These are phyloP conservation scores for Zaprionus ornatus DNA, from an alignment of 1,140 invertebrate species.

Conservation along the genomic window DNA sequence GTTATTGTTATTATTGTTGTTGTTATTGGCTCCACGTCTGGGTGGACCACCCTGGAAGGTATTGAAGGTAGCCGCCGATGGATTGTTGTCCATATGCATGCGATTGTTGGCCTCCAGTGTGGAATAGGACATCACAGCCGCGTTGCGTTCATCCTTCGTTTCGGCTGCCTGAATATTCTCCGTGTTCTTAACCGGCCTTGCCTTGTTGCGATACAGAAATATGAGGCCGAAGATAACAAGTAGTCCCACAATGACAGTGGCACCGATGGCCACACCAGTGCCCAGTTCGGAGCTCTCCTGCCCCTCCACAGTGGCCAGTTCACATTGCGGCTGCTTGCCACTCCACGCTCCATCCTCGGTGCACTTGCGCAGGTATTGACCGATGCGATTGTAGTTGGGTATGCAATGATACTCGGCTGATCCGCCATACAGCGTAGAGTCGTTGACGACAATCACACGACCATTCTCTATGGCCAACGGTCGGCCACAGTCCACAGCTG, in stretches of 20 bases:
- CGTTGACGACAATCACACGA: slow-evolving; percentile 93
- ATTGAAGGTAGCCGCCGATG: slow-evolving; percentile 81
- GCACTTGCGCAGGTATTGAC: slow-evolving; percentile 92
- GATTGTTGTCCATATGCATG: slow-evolving; percentile 69
- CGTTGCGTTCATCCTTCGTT: slow-evolving; percentile 92
- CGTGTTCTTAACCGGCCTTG: slow-evolving; percentile 93
- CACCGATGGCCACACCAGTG: slow-evolving; percentile 91
- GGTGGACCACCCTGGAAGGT: slow-evolving; percentile 67
- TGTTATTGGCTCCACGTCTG: slow-evolving; percentile 14
- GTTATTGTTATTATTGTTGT: slow-evolving; percentile 9
- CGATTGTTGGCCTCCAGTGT: slow-evolving; percentile 84
- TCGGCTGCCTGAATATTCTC: slow-evolving; percentile 94
- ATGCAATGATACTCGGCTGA: slow-evolving; percentile 95
- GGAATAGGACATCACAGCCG: slow-evolving; percentile 93
- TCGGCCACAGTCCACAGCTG: slow-evolving; percentile 91
- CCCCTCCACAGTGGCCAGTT: slow-evolving; percentile 87
- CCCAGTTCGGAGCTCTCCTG: slow-evolving; percentile 89
- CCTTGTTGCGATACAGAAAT: slow-evolving; percentile 89
- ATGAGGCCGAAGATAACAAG: slow-evolving; percentile 90
- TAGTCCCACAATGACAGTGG: slow-evolving; percentile 90
- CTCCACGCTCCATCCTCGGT: slow-evolving; percentile 93
- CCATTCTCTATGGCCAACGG: slow-evolving; percentile 93
- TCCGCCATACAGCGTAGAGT: slow-evolving; percentile 91
- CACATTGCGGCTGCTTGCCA: slow-evolving; percentile 91
- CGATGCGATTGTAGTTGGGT: slow-evolving; percentile 91